Evolutionary conservation across 2,888 invertebrate species (phyloP), one percentile per base, ranked within the genome.

Genomic region (Pollenia griseotomentosa): DNA sequence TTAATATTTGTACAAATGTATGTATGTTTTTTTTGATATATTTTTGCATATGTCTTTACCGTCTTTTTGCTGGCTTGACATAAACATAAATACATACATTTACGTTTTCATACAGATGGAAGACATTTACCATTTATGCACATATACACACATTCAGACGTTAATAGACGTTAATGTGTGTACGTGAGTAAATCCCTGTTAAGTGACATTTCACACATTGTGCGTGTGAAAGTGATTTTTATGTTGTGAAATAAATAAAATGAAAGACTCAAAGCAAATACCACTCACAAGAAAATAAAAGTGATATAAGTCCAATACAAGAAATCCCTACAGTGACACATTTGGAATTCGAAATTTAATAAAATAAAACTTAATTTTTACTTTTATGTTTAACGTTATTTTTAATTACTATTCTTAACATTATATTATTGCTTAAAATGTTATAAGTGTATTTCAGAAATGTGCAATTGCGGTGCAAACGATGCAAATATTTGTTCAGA

Each of bases 171-270:
- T 57, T 71, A 83, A 78, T 79, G 74, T 71, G 74, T 66, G 75
- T 79, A 87, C 87, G 81, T 87, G 87, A 82, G 78, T 82, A 87
- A 87, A 84, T 84, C 77, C 78, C 70, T 78, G 81, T 74, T 84
- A 82, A 87, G 81, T 82, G 87, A 84, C 84, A 84, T 84, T 87
- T 87, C 74, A 81, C 81, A 87, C 81, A 84, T 78, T 78, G 73
- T 84, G 84, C 78, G 73, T 87, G 81, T 78, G 55, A 78, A 84
- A 82, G 63, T 78, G 78, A 87, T 87, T 81, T 87, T 87, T 63
- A 74, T 81, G 48, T 61, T 83, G 68, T 48, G 68, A 77, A 42
- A 57, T 68, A 68, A 14, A 51, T 53, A 53, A 74, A 70, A 71
- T 7, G 6, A 55, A 73, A 55, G 16, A 12, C 44, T 53, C 12